phyloP scores from a whole-genome alignment of 2,888 invertebrate genomes.

The Uloborus plumipes region DNA sequence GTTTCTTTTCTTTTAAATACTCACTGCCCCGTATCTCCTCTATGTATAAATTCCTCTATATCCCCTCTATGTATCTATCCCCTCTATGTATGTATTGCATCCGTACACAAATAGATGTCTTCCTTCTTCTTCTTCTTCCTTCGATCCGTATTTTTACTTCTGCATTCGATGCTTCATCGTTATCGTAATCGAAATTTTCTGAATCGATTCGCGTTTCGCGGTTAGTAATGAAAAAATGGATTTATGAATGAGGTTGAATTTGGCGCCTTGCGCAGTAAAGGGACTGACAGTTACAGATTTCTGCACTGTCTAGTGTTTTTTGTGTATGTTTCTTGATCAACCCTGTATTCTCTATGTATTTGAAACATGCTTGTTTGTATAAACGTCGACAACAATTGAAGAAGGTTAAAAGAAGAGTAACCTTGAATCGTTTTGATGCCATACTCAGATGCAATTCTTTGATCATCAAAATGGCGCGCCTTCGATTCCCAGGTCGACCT shows the following conservation, averaged over 20 bases:
- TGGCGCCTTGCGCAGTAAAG: conserved; percentile 47
- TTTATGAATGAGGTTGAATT: conserved; percentile 44
- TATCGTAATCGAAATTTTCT: too few species aligned
- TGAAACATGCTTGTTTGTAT: conserved; percentile 52
- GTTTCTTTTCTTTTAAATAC: too few species aligned
- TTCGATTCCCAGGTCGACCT: conserved; percentile 64
- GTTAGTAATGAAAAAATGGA: too few species aligned
- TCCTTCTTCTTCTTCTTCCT: too few species aligned
- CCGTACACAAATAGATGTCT: too few species aligned
- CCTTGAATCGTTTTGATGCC: conserved; percentile 60
- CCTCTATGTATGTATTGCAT: too few species aligned
- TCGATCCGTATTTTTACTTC: too few species aligned
- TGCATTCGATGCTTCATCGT: too few species aligned
- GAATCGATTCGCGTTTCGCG: too few species aligned
- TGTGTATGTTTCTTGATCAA: conserved; percentile 13
- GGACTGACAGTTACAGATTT: conserved; percentile 19
- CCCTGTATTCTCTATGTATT: conserved; percentile 56
- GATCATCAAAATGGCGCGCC: conserved; percentile 65
- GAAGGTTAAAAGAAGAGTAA: conserved; percentile 49
- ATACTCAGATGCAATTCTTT: conserved; percentile 60
- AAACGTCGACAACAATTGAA: conserved; percentile 46
- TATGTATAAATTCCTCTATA: too few species aligned
- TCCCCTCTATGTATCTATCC: too few species aligned
- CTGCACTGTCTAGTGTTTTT: conserved; percentile 28
- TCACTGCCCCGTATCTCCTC: too few species aligned